Evolutionary conservation across 1,140 invertebrate genomes (phyloP), one percentile per base, ranked within the genome.

Genomic region (Drosophila miranda): DNA sequence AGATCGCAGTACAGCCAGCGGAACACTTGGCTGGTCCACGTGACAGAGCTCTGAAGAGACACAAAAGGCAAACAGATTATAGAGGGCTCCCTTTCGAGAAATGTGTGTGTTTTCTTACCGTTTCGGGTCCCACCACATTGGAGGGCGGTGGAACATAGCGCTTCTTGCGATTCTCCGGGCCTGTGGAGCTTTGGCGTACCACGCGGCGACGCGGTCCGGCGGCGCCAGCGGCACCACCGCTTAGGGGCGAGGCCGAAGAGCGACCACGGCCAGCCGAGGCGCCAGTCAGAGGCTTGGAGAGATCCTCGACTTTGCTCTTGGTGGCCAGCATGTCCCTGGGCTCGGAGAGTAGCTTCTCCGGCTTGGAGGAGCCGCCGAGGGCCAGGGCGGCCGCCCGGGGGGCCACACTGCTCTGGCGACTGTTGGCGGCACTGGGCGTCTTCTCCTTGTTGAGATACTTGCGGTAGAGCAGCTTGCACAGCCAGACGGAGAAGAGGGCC

Each of bases 1-100:
- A 96, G 93, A 92, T 98, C 96, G 77, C 95, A 95, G 92, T 97
- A 96, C 61, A 98, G 93, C 97, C 97, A 98, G 77, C 94, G 93
- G 89, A 98, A 94, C 70, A 96, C 93, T 77, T 96, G 95, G 91
- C 97, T 97, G 48, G 97, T 95, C 97, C 97, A 98, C 75, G 95
- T 93, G 2, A 95, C 94, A 44, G 94, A 94, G 67, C 88, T 93
- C 91, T 89, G 90, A 8, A 43, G 57, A 45, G 41, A 19, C 7
- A 49, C 2, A 62, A 5, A 30, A 9, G 49, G n/a, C 19, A 19
- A 9, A 49, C 48, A 43, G 48, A 16, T 41, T 41, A 38, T 4
- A 38, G 11, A 13, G 16, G 8, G 6, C 11, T 19, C 9, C 30
- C 56, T 59, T 55, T 26, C 19, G 19, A 4, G 38, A 19, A 23